Evolutionary conservation across 2,888 invertebrate genomes (phyloP), one percentile per base, ranked within the genome.

Genomic region (Apoda limacodes): DNA sequence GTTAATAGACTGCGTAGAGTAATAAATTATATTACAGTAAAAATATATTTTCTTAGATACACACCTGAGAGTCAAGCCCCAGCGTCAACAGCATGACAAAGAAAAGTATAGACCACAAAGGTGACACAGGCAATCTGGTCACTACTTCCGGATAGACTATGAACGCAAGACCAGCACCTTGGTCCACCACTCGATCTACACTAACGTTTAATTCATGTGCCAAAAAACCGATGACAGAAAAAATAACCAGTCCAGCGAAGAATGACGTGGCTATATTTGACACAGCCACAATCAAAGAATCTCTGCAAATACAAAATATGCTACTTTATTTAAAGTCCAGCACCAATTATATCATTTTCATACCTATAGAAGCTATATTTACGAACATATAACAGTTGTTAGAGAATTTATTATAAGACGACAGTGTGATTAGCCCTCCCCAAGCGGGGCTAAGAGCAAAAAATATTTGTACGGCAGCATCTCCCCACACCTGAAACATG

Each of bases 141-240:
- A 93, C 88, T 36, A 88, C 87, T 69, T 93, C 93, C 0, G 93
- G 92, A 56, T 92, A 92, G n/a, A 91, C 91, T 37, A 93, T 89
- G 53, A 93, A 93, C 1, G 92, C 91, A 40, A 93, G 64, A 4
- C 91, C 91, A 10, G 90, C 88, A 2, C 88, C 90, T 54, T 90
- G 87, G 48, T 76, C 88, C n/a, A 89, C 89, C 30, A 90, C 90
- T 23, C 85, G 82, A 25, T 85, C 85, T 2, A 91, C 88, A 4
- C 50, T 55, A 3, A 90, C 88, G 25, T 87, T 76, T 26, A 91
- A 71, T 53, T 91, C 89, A 45, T 90, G 87, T 1, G 92, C 91
- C 52, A 92, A 74, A 65, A 90, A 91, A 3, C 92, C 93, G 48
- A 92, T 89, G 13, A 91, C 88, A 1, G 90, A 89, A 60, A 92